Evolutionary conservation across 2,797 vertebrate species (phyloP), one percentile per base, ranked within the genome.

Genomic region (Bradypus variegatus): DNA sequence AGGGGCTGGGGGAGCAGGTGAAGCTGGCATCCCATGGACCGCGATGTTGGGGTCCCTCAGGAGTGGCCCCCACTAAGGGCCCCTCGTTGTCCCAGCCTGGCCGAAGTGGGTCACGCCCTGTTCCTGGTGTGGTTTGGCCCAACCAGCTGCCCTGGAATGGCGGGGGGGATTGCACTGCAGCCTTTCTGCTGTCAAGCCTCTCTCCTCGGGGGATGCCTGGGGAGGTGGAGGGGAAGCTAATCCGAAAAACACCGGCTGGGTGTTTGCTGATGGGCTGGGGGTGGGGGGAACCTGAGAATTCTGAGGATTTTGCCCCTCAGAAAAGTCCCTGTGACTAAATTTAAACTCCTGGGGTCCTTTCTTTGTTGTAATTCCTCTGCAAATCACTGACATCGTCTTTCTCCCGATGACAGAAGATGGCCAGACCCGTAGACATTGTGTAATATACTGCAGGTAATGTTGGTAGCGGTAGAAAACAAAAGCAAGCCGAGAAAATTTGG

Each of bases 401-500:
- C 75, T 95, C 79, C 90, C 90, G 94, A 90, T 87, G 95, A 94
- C 8, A 93, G 95, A 95, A 94, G 95, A 96, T 96, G 95, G 95
- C 97, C 94, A 95, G 95, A 89, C 94, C 94, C 91, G 94, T 95
- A 95, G 89, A 95, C 96, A 96, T 95, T 94, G 94, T 94, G 95
- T 96, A 96, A 96, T 96, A 96, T 95, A 96, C 96, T 92, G 96
- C 94, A 96, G 96, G 96, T 97, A 94, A 96, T 96, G 91, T 92
- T 94, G 96, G 92, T 95, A 94, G 96, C 93, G 62, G 95, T 89
- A 91, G 96, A 95, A 96, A 97, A 97, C 95, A 96, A 96, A 97
- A 95, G 96, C 96, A 96, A 95, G 96, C 97, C 92, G 97, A 95
- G 96, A 94, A 94, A 97, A 95, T 97, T 97, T 96, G 96, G 96